Evolutionary conservation across 2,888 invertebrate species (phyloP), one percentile per base, ranked within the genome.

Genomic region (Oegoconia quadripuncta): DNA sequence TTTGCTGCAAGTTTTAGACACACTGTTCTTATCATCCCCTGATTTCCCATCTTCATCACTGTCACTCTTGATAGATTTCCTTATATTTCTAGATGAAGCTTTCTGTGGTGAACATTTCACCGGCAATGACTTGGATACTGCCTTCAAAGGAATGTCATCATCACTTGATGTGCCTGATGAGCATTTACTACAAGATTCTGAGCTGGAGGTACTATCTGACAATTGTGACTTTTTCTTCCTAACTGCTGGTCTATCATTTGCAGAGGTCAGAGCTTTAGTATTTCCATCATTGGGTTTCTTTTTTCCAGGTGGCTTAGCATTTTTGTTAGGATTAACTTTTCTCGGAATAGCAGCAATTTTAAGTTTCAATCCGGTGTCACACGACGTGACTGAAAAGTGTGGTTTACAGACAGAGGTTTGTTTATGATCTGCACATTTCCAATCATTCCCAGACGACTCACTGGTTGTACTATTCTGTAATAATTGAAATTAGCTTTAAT

Each of bases 311-410:
- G 52, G 39, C 39, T 57, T 65, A 31, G 53, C 44, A 42, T 56
- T 48, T 48, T 64, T 70, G 23, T 79, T 76, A 22, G 70, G 73
- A 56, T 69, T 69, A 46, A 52, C 67, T 64, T 68, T 89, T 31
- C 74, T 60, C n/a, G 88, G 89, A 44, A 91, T 89, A 27, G 90
- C 90, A 47, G 90, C 90, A 40, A 91, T 90, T 55, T 90, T 91
- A 34, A 91, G 77, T 45, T 90, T 89, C 36, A 91, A 64, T 13
- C 90, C 90, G 28, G 90, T 89, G 28, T 90, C 90, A 66, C 90
- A 88, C 42, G 89, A 90, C 27, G 90, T 91, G 18, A 91, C 90
- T 7, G 90, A 90, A 67, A 91, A 91, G 58, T 90, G 90, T 33
- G 86, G 74, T 51, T 87, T 87, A 30, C 63, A 65, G 25, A 69